These are phyloP conservation scores for Trissoscelio sp. DNA, from an alignment of 2,888 invertebrate genomes.

Conservation along the genomic window DNA sequence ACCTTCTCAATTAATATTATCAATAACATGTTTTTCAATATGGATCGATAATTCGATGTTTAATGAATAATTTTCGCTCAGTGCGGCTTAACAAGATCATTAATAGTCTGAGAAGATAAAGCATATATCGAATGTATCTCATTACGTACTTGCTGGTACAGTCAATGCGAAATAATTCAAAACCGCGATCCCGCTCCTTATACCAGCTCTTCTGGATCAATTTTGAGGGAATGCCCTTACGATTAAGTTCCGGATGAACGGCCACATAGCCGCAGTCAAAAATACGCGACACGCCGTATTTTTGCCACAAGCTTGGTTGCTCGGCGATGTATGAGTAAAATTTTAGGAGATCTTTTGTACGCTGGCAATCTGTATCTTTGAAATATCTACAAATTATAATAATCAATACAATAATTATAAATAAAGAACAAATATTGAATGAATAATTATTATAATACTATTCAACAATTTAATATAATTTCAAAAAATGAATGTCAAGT, in stretches of 20 bases:
- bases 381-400: conserved; percentile 19
- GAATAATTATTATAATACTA: too few relatives aligned
- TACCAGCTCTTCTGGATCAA: conserved; percentile 77
- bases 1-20: too few relatives aligned
- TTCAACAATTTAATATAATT: too few relatives aligned
- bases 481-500: too few relatives aligned
- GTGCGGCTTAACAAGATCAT: background rate
- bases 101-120: background rate
- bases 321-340: conserved; percentile 73
- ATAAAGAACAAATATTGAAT: too few relatives aligned
- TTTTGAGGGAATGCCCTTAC: conserved; percentile 73
- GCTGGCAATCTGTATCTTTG: conserved; percentile 14
- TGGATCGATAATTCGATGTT: background rate
- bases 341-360: conserved; percentile 71
- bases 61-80: conserved; percentile 10
- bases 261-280: conserved; percentile 76
- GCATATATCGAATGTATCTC: conserved; percentile 2
- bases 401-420: too few relatives aligned
- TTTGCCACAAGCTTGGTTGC: conserved; percentile 73
- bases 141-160: conserved; percentile 76
- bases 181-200: conserved; percentile 76
- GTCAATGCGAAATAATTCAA: conserved; percentile 74
- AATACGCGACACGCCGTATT: conserved; percentile 69
- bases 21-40: too few relatives aligned
- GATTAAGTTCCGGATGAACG: conserved; percentile 72